Conservation (phyloP, 2,797 vertebrate species). For the Myoxocephalus aenaeus region DNA sequence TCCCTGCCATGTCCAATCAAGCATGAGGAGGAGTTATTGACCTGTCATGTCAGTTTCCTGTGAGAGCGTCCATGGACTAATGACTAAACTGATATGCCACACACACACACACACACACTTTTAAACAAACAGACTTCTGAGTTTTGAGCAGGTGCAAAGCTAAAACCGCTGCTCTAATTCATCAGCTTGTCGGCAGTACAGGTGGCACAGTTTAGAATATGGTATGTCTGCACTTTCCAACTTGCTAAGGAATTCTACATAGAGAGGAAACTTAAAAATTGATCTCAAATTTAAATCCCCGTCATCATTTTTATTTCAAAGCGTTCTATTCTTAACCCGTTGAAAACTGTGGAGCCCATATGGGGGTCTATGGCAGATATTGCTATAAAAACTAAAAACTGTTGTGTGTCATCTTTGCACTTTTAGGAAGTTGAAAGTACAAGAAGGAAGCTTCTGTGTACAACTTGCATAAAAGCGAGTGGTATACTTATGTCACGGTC, state of each 20-base stretch:
- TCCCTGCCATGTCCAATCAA: constrained; percentile 45
- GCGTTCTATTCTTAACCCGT: not conserved
- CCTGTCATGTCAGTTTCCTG: constrained; percentile 45
- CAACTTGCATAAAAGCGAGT: not conserved
- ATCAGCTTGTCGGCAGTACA: constrained; percentile 37
- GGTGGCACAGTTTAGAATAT: constrained; percentile 31
- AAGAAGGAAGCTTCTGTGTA: not conserved
- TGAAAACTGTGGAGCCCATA: too few relatives aligned
- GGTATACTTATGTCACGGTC: not conserved
- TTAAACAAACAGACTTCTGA: not conserved
- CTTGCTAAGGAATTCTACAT: constrained; percentile 7
- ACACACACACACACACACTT: constrained; percentile 19
- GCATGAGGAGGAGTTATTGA: constrained; percentile 27
- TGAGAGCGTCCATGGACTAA: constrained; percentile 15
- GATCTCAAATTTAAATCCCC: constrained; percentile 28
- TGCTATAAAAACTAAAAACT: too few relatives aligned
- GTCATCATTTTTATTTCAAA: constrained; percentile 34
- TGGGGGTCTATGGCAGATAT: too few relatives aligned
- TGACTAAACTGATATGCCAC: constrained; percentile 14
- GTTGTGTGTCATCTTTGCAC: too few relatives aligned
- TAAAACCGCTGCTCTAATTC: constrained; percentile 38
- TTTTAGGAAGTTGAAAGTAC: not conserved
- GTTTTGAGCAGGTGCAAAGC: constrained; percentile 58
- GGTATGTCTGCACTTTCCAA: constrained; percentile 43
- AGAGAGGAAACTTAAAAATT: constrained; percentile 15